Evolutionary conservation across 2,797 vertebrate species (phyloP), one percentile per base, ranked within the genome.

Genomic region (Propithecus perrieri): DNA sequence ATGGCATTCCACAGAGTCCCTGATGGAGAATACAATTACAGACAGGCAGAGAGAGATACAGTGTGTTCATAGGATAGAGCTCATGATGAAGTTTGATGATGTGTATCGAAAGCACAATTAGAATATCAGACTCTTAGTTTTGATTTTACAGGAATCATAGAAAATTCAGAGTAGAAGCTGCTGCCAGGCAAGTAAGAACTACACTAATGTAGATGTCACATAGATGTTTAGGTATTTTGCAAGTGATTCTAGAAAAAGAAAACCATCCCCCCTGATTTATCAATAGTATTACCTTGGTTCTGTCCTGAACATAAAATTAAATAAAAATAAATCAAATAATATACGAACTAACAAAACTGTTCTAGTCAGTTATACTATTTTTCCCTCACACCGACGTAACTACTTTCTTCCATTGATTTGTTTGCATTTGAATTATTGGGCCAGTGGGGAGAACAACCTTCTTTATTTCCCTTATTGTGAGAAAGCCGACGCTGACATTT

Each of bases 371-470:
- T 35, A 63, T 30, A 53, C 38, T 80, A 28, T 61, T 65, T 61
- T 48, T 57, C 38, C 26, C 63, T 81, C 78, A 38, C 28, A 57
- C 13, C 12, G 48, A 71, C 33, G 43, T 2, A 72, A 83, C 48
- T 17, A 15, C 71, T 93, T 85, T 84, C 48, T 91, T 81, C 63
- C 59, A 43, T 38, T 65, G 65, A 71, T 80, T 59, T 96, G 35
- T 89, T 96, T 94, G 87, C n/a, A 80, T 71, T 92, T 78, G 43
- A 96, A 97, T 83, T 91, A 61, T 17, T 67, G 30, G 28, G 50
- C 65, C 17, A 38, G 30, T 43, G 46, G 81, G 74, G 41, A 85
- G 61, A 93, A 83, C 33, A 67, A 33, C 12, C 65, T 48, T 94
- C 57, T 79, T 79, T 69, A 71, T 71, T 93, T 89, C 95, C 72